These are phyloP conservation scores for Phoeniculus purpureus DNA, from an alignment of 2,797 vertebrate genomes.

Conservation along the genomic window DNA sequence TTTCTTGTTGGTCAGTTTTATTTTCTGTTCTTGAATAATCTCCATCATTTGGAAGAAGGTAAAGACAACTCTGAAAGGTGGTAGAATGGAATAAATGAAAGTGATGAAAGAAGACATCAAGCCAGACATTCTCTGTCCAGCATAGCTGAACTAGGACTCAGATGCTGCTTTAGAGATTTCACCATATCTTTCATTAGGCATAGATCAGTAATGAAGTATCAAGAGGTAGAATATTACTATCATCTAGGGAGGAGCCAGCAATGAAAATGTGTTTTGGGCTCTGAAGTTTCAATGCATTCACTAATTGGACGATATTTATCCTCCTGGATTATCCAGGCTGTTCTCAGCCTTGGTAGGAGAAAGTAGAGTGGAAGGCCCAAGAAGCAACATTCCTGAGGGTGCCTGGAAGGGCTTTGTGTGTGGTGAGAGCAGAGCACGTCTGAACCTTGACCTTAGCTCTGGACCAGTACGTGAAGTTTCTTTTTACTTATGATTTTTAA, in stretches of 20 bases:
- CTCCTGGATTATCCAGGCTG: neutral
- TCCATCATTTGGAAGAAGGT: neutral
- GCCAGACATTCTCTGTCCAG: neutral
- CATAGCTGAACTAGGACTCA: neutral
- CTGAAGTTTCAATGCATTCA: neutral
- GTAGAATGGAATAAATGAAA: neutral
- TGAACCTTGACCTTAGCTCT: neutral
- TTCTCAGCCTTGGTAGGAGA: neutral
- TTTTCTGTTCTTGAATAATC: constrained; percentile 4
- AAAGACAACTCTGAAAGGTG: constrained; percentile 40
- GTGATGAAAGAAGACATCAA: constrained; percentile 30
- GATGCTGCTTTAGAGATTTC: neutral
- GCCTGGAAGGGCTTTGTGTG: neutral
- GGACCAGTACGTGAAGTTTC: neutral
- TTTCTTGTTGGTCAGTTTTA: constrained; percentile 22
- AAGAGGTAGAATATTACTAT: neutral
- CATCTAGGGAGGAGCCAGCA: neutral
- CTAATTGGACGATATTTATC: neutral
- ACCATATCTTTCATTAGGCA: neutral
- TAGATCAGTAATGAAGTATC: neutral
- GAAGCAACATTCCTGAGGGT: neutral
- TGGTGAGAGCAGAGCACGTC: fast-evolving
- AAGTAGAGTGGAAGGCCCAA: neutral
- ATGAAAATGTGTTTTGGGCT: neutral
- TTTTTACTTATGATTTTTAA: neutral